Base-by-base conservation (phyloP, 2,113 vertebrate genomes). In the Eira barbara region DNA sequence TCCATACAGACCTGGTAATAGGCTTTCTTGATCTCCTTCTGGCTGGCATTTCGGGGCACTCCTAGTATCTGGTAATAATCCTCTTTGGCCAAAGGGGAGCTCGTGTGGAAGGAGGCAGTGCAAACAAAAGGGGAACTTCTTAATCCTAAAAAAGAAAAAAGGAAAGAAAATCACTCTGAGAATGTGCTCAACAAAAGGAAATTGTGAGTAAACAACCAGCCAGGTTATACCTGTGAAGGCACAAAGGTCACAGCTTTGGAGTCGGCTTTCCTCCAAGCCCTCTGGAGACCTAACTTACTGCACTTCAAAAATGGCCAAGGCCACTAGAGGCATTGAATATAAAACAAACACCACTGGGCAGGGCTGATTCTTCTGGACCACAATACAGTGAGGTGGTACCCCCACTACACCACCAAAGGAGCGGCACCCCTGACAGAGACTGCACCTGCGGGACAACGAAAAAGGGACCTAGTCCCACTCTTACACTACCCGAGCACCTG, bases 11-110 rank as follows among this genome's bases (percentile, higher is more conserved):
- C 99, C 99, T 99, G 99, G 97, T 99, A 99, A 98, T 99, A 99
- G 2, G 99, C 99, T 98, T 99, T 99, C 98, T 99, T 99, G 97
- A 99, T 99, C 95, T 99, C 99, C 97, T 99, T 99, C 98, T 99
- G 99, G 47, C 98, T 99, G 84, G 99, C 99, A 17, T 98, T 98
- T 89, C 99, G 99, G 63, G 99, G 99, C 7, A 99, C 99, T 79
- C 99, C 99, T 91, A 99, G 97, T 83, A 99, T 97, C 98, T 99
- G 99, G 98, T 99, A 99, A 97, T 99, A 99, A 98, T 99, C 99
- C 97, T 99, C 99, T 98, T 99, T 99, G 98, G 98, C 98, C 20
- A 95, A 96, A 7, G 97, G 74, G n/a, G 98, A 84, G 94, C 99
- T 99, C 65, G 98, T 99, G 98, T 99, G 99, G 98, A 99, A 99